Conservation (phyloP, 2,113 vertebrate species). For the Rhinoderma darwinii region DNA sequence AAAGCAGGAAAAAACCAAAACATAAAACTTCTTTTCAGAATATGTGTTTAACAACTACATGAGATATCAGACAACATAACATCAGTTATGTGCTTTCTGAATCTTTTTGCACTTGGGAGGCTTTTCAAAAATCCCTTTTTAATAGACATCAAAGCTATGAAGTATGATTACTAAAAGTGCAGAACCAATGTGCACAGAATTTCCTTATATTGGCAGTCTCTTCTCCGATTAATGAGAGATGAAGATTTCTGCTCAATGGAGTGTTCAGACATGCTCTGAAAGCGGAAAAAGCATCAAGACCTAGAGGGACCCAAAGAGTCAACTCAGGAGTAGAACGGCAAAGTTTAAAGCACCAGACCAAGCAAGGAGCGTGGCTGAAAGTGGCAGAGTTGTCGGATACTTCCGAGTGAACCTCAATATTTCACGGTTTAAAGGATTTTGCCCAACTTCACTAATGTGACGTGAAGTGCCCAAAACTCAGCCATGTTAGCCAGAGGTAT, state of each 20-base stretch:
- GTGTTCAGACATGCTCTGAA: not conserved
- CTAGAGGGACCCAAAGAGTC: conserved; percentile 21
- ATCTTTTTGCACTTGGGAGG: not conserved
- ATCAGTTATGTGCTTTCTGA: conserved; percentile 30
- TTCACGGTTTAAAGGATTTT: not conserved
- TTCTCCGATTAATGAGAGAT: not conserved
- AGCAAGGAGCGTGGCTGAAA: conserved; percentile 19
- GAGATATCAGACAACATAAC: conserved; percentile 1
- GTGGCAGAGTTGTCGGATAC: conserved; percentile 16
- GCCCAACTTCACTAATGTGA: not conserved
- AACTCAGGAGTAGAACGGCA: conserved; percentile 11
- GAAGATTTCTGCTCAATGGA: not conserved
- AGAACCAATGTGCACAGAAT: not conserved
- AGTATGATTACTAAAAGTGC: not conserved
- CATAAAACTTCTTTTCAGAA: not conserved
- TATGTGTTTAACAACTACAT: not conserved
- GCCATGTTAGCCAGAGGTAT: conserved; percentile 32
- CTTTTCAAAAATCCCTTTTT: not conserved
- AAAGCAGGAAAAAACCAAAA: not conserved
- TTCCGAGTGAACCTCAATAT: not conserved
- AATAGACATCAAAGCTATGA: not conserved
- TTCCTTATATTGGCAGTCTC: not conserved
- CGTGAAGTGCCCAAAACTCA: conserved; percentile 14
- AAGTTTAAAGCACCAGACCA: conserved; percentile 17
- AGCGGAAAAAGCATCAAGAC: conserved; percentile 11